These are phyloP conservation scores for Oncorhynchus gorbuscha DNA, from an alignment of 2,113 vertebrate species.

Conservation along the genomic window DNA sequence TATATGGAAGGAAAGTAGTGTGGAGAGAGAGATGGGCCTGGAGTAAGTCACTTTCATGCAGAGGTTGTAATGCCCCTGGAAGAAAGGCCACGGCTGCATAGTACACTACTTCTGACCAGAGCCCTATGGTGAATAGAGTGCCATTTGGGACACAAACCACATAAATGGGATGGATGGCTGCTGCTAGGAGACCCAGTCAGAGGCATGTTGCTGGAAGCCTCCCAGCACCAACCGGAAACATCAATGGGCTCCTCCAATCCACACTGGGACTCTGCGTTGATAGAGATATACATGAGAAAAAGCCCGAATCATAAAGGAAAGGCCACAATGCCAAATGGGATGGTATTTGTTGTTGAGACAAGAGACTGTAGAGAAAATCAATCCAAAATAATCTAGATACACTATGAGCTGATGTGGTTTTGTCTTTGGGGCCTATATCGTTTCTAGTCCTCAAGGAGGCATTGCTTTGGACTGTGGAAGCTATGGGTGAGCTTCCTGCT, in stretches of 20 bases:
- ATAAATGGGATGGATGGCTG: conserved; percentile 56
- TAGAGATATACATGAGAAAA: conserved; percentile 72
- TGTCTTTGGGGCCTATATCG: no score
- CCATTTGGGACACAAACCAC: conserved; percentile 26
- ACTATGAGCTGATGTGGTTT: no score
- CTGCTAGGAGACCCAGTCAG: conserved; percentile 76
- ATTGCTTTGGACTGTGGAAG: no score
- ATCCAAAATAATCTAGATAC: background rate
- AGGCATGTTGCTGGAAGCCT: conserved; percentile 69
- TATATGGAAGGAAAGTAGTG: no score
- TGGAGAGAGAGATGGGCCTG: conserved; percentile 27
- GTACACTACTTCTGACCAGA: no score
- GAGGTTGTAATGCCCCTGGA: conserved; percentile 76
- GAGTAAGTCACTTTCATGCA: conserved; percentile 70
- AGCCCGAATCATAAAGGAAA: conserved; percentile 48
- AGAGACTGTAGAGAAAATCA: background rate
- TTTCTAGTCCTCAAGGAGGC: no score
- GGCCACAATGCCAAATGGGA: background rate
- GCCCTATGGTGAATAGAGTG: no score
- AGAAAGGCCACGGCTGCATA: conserved; percentile 58
- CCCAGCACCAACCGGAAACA: conserved; percentile 54
- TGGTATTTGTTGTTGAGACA: background rate
- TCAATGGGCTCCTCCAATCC: conserved; percentile 66
- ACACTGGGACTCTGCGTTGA: conserved; percentile 68
- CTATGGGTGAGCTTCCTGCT: no score